Evolutionary conservation across 2,888 invertebrate species (phyloP).

Genomic region (Colostygia pectinataria): DNA sequence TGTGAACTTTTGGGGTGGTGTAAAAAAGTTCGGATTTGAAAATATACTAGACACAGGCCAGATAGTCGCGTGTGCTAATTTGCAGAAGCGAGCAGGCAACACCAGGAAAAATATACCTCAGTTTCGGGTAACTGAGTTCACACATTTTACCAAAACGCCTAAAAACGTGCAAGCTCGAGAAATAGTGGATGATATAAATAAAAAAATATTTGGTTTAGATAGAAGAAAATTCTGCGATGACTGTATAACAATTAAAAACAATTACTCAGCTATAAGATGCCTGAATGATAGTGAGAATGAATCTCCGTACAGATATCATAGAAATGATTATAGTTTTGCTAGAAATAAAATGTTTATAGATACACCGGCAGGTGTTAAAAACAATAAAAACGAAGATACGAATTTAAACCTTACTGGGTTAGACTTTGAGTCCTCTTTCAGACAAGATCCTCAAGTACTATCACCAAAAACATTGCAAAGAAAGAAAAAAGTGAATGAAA

Average conservation of each 20-base stretch:
- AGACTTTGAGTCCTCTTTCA: constrained; percentile 75
- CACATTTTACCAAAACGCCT: constrained; percentile 84
- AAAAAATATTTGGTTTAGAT: constrained; percentile 43
- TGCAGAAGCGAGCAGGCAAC: constrained; percentile 83
- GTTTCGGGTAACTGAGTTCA: constrained; percentile 84
- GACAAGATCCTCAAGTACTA: constrained; percentile 54
- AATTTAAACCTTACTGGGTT: constrained; percentile 66
- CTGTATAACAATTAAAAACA: constrained; percentile 58
- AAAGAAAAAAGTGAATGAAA: constrained; percentile 61
- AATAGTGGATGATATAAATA: constrained; percentile 69
- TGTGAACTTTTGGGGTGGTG: constrained; percentile 81
- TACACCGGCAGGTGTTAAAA: constrained; percentile 48
- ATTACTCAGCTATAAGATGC: constrained; percentile 41
- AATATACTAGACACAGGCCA: constrained; percentile 83
- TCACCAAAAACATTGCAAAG: constrained; percentile 54
- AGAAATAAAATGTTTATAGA: constrained; percentile 61
- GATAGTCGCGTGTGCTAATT: constrained; percentile 84
- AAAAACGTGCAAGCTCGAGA: constrained; percentile 74
- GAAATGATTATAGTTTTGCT: constrained; percentile 51
- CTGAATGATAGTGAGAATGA: constrained; percentile 53
- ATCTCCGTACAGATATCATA: constrained; percentile 63
- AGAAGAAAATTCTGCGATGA: constrained; percentile 54
- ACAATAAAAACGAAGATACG: constrained; percentile 37
- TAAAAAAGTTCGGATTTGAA: constrained; percentile 73
- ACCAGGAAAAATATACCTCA: constrained; percentile 78